Evolutionary conservation across 2,113 vertebrate species (phyloP).

Genomic region (Bufo gargarizans): DNA sequence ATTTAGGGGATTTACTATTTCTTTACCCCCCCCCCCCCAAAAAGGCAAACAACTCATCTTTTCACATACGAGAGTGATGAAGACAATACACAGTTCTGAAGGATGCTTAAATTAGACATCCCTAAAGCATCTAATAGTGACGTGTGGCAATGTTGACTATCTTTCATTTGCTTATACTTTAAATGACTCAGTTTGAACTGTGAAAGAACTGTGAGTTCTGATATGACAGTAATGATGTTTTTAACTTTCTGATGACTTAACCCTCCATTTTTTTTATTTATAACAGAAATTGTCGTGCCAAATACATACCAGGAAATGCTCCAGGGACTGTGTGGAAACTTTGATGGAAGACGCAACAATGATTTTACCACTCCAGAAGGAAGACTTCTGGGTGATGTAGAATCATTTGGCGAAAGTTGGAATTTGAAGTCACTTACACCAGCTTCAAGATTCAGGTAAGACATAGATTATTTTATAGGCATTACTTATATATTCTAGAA

Average conservation of each 20-base stretch:
- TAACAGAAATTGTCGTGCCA: constrained; percentile 76
- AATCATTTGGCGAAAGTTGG: constrained; percentile 81
- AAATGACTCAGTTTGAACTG: neutral
- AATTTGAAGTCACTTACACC: constrained; percentile 65
- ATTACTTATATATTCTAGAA: too few species aligned
- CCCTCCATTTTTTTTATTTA: neutral
- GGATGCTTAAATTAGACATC: neutral
- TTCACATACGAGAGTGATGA: neutral
- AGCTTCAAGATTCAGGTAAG: constrained; percentile 64
- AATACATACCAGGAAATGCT: constrained; percentile 71
- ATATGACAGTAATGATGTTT: neutral
- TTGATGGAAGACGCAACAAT: constrained; percentile 72
- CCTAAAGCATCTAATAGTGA: neutral
- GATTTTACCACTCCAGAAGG: constrained; percentile 76
- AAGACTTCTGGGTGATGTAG: constrained; percentile 62
- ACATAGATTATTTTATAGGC: neutral
- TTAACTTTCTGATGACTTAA: neutral
- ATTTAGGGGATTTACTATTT: too few species aligned
- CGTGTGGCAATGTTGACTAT: neutral
- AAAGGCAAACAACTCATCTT: too few species aligned
- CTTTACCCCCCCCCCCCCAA: too few species aligned
- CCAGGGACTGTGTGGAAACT: constrained; percentile 81
- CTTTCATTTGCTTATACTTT: neutral
- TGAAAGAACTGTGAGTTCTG: neutral
- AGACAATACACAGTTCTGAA: neutral